These are phyloP conservation scores for Nephotettix cincticeps DNA, from an alignment of 1,140 invertebrate genomes.

Conservation along the genomic window DNA sequence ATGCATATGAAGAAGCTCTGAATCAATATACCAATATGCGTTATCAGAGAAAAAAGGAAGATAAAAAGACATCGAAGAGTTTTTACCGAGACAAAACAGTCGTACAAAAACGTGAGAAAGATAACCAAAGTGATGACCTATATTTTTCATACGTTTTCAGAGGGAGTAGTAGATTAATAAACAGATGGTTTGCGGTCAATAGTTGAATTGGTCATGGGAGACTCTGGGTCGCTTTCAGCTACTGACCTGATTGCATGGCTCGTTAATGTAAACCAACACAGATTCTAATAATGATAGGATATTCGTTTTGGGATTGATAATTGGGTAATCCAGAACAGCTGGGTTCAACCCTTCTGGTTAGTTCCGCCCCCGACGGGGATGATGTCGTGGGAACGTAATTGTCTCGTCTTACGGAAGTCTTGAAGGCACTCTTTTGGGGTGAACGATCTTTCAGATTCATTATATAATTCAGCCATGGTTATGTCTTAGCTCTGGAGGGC, in stretches of 20 bases:
- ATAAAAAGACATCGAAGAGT: no score
- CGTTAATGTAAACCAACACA: background rate
- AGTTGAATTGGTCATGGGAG: background rate
- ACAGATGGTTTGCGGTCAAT: background rate
- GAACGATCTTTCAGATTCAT: no score
- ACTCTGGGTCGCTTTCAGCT: background rate
- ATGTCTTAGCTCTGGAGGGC: no score
- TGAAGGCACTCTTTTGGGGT: no score
- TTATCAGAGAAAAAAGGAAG: no score
- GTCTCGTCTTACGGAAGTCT: no score
- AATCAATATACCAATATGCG: background rate
- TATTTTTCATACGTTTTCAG: conserved; percentile 2
- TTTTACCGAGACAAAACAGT: no score
- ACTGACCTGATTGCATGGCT: background rate
- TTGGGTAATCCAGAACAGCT: conserved; percentile 8
- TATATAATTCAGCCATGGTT: no score
- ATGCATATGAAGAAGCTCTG: background rate
- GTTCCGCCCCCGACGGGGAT: conserved; percentile 12
- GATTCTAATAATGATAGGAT: conserved; percentile 6
- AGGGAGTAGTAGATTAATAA: background rate
- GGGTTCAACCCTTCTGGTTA: conserved; percentile 14
- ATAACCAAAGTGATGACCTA: background rate
- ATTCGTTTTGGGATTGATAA: background rate
- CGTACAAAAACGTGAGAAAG: no score
- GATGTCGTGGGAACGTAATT: conserved; percentile 8